These are phyloP conservation scores for Bos taurus DNA, from an alignment of 2,113 vertebrate species.

Conservation along the genomic window DNA sequence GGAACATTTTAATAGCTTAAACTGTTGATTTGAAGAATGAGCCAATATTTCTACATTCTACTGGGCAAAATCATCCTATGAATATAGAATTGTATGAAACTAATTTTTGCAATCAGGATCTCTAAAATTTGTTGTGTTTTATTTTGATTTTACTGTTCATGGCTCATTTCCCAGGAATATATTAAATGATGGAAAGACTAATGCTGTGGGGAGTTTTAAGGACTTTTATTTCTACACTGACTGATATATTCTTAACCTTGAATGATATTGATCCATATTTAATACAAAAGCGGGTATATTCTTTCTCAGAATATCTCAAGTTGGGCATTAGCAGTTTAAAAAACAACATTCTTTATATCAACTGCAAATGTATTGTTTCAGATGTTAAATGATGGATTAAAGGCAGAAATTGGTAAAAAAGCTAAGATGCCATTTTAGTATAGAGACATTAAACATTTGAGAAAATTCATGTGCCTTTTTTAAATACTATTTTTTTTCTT, in stretches of 20 bases:
- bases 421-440: not conserved
- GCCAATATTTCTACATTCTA: constrained; percentile 33
- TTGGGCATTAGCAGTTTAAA: not conserved
- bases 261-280: constrained; percentile 47
- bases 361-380: not conserved
- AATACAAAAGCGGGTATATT: constrained; percentile 1
- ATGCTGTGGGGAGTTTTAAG: constrained; percentile 1
- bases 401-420: not conserved
- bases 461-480: not conserved
- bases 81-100: not conserved
- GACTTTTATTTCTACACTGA: constrained; percentile 46
- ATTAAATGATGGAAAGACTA: constrained; percentile 39
- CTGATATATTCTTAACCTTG: constrained; percentile 28
- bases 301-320: not conserved
- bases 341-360: not conserved
- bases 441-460: not conserved
- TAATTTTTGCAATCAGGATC: not conserved
- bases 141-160: constrained; percentile 32
- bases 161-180: constrained; percentile 36
- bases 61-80: not conserved
- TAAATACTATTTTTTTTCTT: not conserved
- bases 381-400: constrained; percentile 15
- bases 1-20: constrained; percentile 7
- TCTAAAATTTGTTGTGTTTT: constrained; percentile 30
- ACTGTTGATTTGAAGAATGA: constrained; percentile 15